Base-by-base conservation (phyloP, 53 echinoderm and acorn worm genomes). In the Arbacia lixula region DNA sequence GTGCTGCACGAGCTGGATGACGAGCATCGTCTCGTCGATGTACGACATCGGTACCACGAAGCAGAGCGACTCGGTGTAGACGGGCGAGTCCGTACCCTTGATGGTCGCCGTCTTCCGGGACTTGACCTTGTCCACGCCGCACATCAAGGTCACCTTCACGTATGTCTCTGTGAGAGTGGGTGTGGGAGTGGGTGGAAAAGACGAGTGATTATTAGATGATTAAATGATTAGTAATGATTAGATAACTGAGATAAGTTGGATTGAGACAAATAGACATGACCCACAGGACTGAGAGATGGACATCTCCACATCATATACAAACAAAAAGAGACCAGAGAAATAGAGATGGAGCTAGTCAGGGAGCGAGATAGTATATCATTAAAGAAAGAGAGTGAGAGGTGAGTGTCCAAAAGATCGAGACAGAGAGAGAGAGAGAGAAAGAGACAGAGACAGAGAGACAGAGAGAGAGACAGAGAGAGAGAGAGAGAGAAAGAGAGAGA, bases 141-240 rank as follows among this genome's bases (percentile, higher is more conserved):
- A 95, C 89, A 95, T 89, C 16, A 95, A 81, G 65, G 92, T 90
- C 68, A 99, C 99, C 83, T 99, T 99, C 75, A 99, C 92, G 74
- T 90, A 97, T 1, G 94, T 92, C 84, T 98, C 99, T 99, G 92
- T 12, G 28, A 24, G 37, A 36, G n/a, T n/a, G n/a, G n/a, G n/a
- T n/a, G n/a, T n/a, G n/a, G n/a, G n/a, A n/a, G n/a, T n/a, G n/a
- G n/a, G n/a, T n/a, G n/a, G n/a, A n/a, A n/a, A n/a, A n/a, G n/a
- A n/a, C n/a, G n/a, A n/a, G n/a, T n/a, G n/a, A n/a, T n/a, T n/a
- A n/a, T n/a, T n/a, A n/a, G n/a, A n/a, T n/a, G n/a, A n/a, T n/a
- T n/a, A n/a, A n/a, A n/a, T n/a, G n/a, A n/a, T n/a, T n/a, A n/a
- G n/a, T n/a, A n/a, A n/a, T n/a, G n/a, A n/a, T n/a, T n/a, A n/a